Evolutionary conservation across 2,797 vertebrate genomes (phyloP), one percentile per base, ranked within the genome.

Genomic region (Sebastes minor): DNA sequence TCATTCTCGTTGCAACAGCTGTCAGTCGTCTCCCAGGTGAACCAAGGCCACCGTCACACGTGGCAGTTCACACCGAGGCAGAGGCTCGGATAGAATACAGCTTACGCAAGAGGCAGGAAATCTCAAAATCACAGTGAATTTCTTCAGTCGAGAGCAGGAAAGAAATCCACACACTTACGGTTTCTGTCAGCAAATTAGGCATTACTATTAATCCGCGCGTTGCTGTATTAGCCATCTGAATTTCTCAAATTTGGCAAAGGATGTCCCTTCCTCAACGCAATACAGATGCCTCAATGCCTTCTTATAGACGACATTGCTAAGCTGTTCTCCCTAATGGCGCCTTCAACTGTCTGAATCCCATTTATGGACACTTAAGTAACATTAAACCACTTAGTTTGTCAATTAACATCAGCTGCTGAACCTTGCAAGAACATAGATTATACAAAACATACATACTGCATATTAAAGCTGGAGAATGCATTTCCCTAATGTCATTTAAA

Each of bases 1-100:
- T 89, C 71, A 83, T 88, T 92, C 74, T 83, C 63, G 30, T 46
- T 81, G 84, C 83, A 90, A 33, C 86, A 81, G 82, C 89, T 91
- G 87, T 91, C 88, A 84, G 76, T 89, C 61, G 28, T 69, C 68
- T 88, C 71, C 16, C 32, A 78, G 83, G 65, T 86, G 81, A 82
- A 78, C 68, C 62, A n/a, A 87, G 74, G 84, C 78, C 77, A 77
- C 38, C 53, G 59, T 42, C 61, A 53, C 60, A 78, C 3, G 18
- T 53, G 72, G 67, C 49, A 65, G 72, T 72, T 80, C 76, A 81
- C 16, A 67, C n/a, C 18, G 3, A 76, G 30, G 35, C 33, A 22
- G 38, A 59, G 63, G 76, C 76, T 71, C 11, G 6, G 55, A 61
- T 11, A 77, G 25, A 68, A 60, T 12, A 69, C 7, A 70, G 4